These are phyloP conservation scores for Hedya salicella DNA, from an alignment of 2,888 invertebrate species.

Conservation along the genomic window DNA sequence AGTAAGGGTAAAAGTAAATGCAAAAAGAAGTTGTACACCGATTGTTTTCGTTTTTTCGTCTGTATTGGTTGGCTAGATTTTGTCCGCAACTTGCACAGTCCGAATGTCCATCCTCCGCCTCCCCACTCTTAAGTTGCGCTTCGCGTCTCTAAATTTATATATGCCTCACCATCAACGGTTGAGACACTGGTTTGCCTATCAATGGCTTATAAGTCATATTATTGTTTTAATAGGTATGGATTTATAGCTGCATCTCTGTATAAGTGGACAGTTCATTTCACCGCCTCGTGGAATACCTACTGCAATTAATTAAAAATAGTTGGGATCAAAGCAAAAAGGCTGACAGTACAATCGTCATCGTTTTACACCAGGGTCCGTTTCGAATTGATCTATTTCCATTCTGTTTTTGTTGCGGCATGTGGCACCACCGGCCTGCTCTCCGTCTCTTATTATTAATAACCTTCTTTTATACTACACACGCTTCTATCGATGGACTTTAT, in stretches of 20 bases:
- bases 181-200: too few relatives aligned
- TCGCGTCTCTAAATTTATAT: too few relatives aligned
- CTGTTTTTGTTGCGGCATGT: conserved; percentile 80
- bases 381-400: conserved; percentile 80
- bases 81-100: too few relatives aligned
- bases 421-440: conserved; percentile 68
- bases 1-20: too few relatives aligned
- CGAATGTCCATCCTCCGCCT: too few relatives aligned
- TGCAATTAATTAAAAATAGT: conserved; percentile 71
- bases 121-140: too few relatives aligned
- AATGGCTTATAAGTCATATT: too few relatives aligned
- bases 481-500: conserved; percentile 80
- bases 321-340: conserved; percentile 71
- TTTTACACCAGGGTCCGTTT: conserved; percentile 74
- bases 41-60: too few relatives aligned
- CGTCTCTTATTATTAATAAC: conserved; percentile 82
- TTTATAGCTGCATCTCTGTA: neutral
- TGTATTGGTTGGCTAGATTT: too few relatives aligned
- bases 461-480: conserved; percentile 76
- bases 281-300: conserved; percentile 30
- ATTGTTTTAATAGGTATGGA: too few relatives aligned
- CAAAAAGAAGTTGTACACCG: too few relatives aligned
- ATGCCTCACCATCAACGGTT: too few relatives aligned
- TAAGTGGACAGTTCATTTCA: neutral
- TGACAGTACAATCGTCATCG: conserved; percentile 68